Evolutionary conservation across 2,113 vertebrate species (phyloP).

Genomic region (Aegithalos caudatus): DNA sequence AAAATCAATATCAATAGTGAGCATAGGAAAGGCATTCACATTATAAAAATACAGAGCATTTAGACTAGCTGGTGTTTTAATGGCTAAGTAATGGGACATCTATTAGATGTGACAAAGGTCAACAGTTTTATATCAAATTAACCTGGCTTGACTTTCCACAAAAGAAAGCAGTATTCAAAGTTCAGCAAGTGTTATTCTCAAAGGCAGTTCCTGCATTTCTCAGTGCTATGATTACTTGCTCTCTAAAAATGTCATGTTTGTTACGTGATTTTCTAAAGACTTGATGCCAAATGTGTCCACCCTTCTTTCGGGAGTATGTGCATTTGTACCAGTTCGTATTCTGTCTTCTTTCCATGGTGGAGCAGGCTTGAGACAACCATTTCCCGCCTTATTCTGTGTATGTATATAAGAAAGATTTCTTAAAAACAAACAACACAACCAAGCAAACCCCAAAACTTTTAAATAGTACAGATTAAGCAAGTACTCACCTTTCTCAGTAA

Average conservation of each 20-base stretch:
- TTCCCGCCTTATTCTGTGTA: constrained; percentile 78
- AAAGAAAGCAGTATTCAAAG: constrained; percentile 63
- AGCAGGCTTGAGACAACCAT: constrained; percentile 77
- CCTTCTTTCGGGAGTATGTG: constrained; percentile 74
- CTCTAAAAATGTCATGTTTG: constrained; percentile 83
- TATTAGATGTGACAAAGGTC: constrained; percentile 67
- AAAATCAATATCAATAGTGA: constrained; percentile 15
- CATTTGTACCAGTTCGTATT: constrained; percentile 72
- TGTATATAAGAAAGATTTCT: not conserved
- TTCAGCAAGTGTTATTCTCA: constrained; percentile 25
- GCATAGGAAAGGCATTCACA: constrained; percentile 32
- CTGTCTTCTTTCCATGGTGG: constrained; percentile 84
- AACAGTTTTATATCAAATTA: constrained; percentile 41
- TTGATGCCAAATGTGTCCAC: constrained; percentile 76
- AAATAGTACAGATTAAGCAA: not conserved
- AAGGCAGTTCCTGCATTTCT: constrained; percentile 28
- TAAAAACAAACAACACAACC: not conserved
- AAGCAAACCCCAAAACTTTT: not conserved
- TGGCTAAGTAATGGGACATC: constrained; percentile 53
- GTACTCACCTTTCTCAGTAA: constrained; percentile 83
- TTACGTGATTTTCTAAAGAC: constrained; percentile 82
- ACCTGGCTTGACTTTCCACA: constrained; percentile 59
- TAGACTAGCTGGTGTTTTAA: constrained; percentile 2
- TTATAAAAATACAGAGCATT: constrained; percentile 58
- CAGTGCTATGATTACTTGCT: constrained; percentile 75